Conservation (phyloP, 2,113 vertebrate genomes). For the Furnarius figulus region DNA sequence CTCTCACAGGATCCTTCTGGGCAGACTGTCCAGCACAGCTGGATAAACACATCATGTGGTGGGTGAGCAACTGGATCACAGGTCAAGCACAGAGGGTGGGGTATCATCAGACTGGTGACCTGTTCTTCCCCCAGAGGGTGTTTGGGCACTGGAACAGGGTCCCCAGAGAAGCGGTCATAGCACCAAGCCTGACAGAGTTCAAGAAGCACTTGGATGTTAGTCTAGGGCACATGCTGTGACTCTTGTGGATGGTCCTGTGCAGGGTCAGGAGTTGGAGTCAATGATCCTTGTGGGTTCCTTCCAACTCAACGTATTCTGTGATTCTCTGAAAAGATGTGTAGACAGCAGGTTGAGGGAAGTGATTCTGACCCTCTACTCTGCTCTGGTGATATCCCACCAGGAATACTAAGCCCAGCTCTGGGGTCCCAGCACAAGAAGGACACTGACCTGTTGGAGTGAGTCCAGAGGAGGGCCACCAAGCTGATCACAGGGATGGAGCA, state of each 20-base stretch:
- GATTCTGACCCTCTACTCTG: background rate
- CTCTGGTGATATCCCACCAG: background rate
- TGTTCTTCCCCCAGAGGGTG: background rate
- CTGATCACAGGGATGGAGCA: background rate
- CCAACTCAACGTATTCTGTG: background rate
- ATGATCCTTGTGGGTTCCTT: background rate
- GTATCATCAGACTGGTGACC: background rate
- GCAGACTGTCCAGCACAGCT: background rate
- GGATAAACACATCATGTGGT: background rate
- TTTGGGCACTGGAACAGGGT: background rate
- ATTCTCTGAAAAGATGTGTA: background rate
- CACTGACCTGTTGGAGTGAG: rapidly evolving
- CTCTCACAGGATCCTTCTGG: background rate
- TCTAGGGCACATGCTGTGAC: background rate
- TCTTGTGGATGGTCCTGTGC: background rate
- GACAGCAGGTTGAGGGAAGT: background rate
- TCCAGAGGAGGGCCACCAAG: background rate
- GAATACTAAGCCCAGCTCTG: no score
- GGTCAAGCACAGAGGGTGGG: background rate
- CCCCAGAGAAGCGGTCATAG: background rate
- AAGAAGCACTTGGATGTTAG: background rate
- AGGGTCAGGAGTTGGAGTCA: background rate
- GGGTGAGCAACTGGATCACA: background rate
- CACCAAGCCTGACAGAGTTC: background rate
- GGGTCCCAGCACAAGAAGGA: background rate